Evolutionary conservation across 1,140 invertebrate species (phyloP), one percentile per base, ranked within the genome.

Genomic region (Cephus cinctus): DNA sequence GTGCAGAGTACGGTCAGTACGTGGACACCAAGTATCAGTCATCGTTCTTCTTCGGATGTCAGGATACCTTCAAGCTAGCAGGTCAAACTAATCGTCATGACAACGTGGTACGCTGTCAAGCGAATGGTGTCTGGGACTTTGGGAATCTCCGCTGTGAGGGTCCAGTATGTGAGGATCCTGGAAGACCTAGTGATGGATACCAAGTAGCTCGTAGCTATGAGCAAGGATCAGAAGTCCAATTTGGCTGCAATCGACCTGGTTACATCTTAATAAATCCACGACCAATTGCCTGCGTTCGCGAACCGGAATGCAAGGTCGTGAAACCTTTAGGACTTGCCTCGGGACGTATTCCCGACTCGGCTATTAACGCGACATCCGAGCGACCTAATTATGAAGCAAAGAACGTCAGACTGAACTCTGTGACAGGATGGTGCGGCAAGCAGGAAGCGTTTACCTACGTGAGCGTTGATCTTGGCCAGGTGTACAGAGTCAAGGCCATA

Each of bases 291-390:
- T 98, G 96, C 71, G 83, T 93, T 2, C 74, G 92, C 49, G 91
- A 96, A 69, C 94, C 94, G 1, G 92, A 96, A 77, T 98, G 95
- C 70, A 90, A 89, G 74, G 87, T 97, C 0, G 90, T 96, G 12
- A 90, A 85, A 71, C 94, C 95, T 1, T 77, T 98, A 32, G 95
- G 95, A 35, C 75, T 98, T 23, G 84, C 93, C 14, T 95, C 92
- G 16, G 95, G 95, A 42, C 83, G 81, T 59, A 96, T 98, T 56
- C 94, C 94, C 0, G 94, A 97, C 68, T 90, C 88, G 8, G 92
- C 93, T n/a, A 96, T 98, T 39, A 96, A 97, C 69, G 94, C 94
- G 4, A 97, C 94, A 1, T 94, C 92, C 3, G 90, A 96, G 77
- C 80, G 89, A 63, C 87, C 90, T 43, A 96, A 94, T 61, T 95